Evolutionary conservation across 2,113 vertebrate species (phyloP).

Genomic region (Callospermophilus lateralis): DNA sequence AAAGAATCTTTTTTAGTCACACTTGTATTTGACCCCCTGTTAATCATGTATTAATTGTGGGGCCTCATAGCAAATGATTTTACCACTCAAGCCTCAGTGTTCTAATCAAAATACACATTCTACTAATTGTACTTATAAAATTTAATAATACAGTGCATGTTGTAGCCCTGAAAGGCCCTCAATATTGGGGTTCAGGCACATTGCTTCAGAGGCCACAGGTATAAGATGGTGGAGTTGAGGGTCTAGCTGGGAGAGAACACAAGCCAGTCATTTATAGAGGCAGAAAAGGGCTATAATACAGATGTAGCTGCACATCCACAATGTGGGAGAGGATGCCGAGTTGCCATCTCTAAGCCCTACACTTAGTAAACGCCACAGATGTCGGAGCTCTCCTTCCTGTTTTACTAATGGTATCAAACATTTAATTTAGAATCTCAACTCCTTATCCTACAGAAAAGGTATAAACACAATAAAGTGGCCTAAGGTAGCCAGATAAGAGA

Average conservation of each 20-base stretch:
- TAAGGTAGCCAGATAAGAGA: not conserved
- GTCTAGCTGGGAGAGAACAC: not conserved
- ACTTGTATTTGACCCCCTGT: not conserved
- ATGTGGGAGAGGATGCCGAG: not conserved
- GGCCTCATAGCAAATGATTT: not conserved
- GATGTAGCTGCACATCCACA: not conserved
- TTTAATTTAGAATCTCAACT: not conserved
- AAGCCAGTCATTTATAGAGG: not conserved
- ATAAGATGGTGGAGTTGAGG: not conserved
- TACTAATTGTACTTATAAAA: not conserved
- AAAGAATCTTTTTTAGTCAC: constrained; percentile 22
- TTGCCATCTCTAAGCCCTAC: not conserved
- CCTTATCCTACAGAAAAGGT: not conserved
- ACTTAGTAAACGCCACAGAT: not conserved
- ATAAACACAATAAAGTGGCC: not conserved
- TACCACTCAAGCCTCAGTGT: not conserved
- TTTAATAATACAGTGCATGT: not conserved
- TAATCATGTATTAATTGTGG: not conserved
- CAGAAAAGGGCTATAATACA: not conserved
- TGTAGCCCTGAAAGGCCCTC: not conserved
- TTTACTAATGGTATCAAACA: not conserved
- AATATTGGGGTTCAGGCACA: not conserved
- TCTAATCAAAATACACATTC: constrained; percentile 30
- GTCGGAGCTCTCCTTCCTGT: not conserved
- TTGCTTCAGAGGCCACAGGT: too few species aligned